Conservation (phyloP, 2,888 invertebrate genomes). For the Subacronicta megacephala region DNA sequence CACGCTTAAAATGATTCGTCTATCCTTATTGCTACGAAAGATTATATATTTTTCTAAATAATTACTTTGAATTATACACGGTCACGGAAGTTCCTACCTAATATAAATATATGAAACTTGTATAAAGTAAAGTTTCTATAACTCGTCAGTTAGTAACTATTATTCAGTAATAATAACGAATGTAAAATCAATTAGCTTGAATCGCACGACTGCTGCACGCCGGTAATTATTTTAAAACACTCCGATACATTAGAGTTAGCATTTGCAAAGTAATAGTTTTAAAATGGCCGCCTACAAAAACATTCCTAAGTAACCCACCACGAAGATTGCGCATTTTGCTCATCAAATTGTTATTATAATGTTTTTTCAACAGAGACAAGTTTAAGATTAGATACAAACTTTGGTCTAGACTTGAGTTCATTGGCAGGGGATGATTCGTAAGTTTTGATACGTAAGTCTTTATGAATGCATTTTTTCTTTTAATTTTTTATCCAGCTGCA, state of each 20-base stretch:
- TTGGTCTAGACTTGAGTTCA: constrained; percentile 82
- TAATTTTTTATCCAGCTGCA: constrained; percentile 74
- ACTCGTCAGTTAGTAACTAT: constrained; percentile 56
- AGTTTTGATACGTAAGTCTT: constrained; percentile 71
- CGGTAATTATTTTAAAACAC: constrained; percentile 73
- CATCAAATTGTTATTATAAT: constrained; percentile 76
- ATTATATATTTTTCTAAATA: constrained; percentile 32
- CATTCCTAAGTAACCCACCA: constrained; percentile 64
- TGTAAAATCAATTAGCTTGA: constrained; percentile 74
- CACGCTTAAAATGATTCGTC: constrained; percentile 69
- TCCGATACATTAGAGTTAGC: constrained; percentile 69
- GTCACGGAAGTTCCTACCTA: constrained; percentile 59
- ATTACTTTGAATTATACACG: constrained; percentile 45
- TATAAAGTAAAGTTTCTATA: constrained; percentile 48
- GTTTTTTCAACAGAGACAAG: constrained; percentile 71
- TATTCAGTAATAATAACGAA: constrained; percentile 67
- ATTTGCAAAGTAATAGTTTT: constrained; percentile 75
- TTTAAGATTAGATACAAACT: constrained; percentile 64
- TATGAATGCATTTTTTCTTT: constrained; percentile 78
- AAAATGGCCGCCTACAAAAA: constrained; percentile 75
- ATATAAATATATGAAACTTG: constrained; percentile 44
- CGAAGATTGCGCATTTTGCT: constrained; percentile 69
- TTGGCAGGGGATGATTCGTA: constrained; percentile 87
- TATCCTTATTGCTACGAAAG: constrained; percentile 31
- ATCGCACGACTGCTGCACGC: constrained; percentile 69